Base-by-base conservation (phyloP, 92 coral and sea anemone species). In the Phenganax subtilis region DNA sequence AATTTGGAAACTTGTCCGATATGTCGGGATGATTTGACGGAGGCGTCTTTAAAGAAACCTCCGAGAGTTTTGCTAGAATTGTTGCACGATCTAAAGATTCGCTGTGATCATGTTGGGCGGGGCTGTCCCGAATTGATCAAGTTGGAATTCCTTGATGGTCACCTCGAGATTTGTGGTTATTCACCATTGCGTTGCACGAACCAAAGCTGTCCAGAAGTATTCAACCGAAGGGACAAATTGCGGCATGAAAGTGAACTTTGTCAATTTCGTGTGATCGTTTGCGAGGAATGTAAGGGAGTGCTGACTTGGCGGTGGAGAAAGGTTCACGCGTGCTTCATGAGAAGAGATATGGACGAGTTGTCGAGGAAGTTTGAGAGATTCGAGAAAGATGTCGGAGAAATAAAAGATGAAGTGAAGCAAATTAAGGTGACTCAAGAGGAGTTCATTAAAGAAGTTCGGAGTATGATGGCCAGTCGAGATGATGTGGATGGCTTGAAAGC, bases 11-110 rank as follows among this genome's bases (percentile, higher is more conserved):
- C 80, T 51, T 90, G 93, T 59, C 93, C 93, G 51, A 85, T 58
- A n/a, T 90, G 93, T 82, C 90, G 92, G n/a, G 87, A 87, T 29
- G 79, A 89, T 28, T 85, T 93, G 10, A 91, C 96, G 97, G 96
- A 92, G 12, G 91, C 92, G 86, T 92, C 91, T 84, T 84, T 93
- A 20, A 91, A 86, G 81, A 91, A 92, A 51, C 89, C 91, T 80
- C 89, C 89, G 85, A 81, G 97, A 44, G 89, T 91, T 89, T 91
- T 93, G 96, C 91, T 81, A 72, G 88, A 91, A 71, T 92, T 89
- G 74, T 85, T 91, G 28, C 88, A 91, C 75, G 78, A 85, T 77
- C 55, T 93, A 65, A 89, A 85, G 81, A 87, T 93, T 14, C 91
- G 89, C 1, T 93, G 97, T 81, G 97, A 93, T 58, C 89, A 93